Conservation (phyloP, 2,797 vertebrate genomes). For the Spheniscus humboldti region DNA sequence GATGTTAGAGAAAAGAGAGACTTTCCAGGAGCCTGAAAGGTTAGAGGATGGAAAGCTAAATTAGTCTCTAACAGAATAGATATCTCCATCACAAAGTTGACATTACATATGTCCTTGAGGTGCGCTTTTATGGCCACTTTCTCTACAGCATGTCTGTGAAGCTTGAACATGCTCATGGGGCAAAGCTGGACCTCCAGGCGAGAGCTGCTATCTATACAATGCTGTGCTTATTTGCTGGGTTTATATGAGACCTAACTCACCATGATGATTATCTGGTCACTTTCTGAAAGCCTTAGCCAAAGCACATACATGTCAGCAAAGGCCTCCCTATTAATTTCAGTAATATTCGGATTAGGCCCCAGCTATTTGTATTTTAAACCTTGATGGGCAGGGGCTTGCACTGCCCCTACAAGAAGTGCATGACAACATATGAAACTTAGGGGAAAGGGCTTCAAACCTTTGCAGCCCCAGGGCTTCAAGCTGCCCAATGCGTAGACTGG, state of each 20-base stretch:
- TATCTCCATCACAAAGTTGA: not conserved
- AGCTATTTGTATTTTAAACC: not conserved
- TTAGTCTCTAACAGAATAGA: not conserved
- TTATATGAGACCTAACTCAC: not conserved
- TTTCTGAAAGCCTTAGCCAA: not conserved
- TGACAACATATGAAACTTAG: not conserved
- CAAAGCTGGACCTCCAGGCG: not conserved
- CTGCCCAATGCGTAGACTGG: not conserved
- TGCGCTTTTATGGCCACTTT: not conserved
- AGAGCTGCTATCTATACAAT: not conserved
- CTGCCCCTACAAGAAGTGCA: not conserved
- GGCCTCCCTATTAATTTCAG: not conserved
- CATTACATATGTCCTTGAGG: not conserved
- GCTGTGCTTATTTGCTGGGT: not conserved
- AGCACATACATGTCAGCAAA: not conserved
- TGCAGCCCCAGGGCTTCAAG: not conserved
- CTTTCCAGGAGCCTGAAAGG: not conserved
- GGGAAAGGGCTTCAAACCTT: not conserved
- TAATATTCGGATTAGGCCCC: not conserved
- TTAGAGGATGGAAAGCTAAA: not conserved
- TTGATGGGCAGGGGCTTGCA: not conserved
- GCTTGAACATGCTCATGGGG: not conserved
- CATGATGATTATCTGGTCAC: not conserved
- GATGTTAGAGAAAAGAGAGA: not conserved
- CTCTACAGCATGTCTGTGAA: not conserved